These are phyloP conservation scores for Mirza zaza DNA, from an alignment of 2,113 vertebrate genomes.

Conservation along the genomic window DNA sequence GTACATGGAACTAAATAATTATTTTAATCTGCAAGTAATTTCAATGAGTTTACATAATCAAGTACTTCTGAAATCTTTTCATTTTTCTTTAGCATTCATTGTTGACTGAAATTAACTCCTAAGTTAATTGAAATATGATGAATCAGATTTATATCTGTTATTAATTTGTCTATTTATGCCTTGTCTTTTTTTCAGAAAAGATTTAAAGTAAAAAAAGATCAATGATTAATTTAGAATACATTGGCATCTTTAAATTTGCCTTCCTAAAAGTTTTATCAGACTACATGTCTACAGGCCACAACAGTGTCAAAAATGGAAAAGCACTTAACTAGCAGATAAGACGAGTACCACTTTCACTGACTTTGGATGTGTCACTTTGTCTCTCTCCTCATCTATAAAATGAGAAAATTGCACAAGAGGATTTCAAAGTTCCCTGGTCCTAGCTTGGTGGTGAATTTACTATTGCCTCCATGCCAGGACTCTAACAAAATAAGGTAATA, in stretches of 20 bases:
- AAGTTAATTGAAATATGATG: neutral
- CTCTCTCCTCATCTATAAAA: neutral
- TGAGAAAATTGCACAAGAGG: neutral
- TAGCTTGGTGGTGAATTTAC: slow-evolving; percentile 2
- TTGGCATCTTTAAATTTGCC: neutral
- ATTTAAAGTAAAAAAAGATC: neutral
- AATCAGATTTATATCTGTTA: neutral
- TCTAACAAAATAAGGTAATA: slow-evolving; percentile 38
- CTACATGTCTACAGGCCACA: neutral
- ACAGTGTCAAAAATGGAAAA: neutral
- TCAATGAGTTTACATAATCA: neutral
- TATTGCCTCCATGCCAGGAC: neutral
- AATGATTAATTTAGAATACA: neutral
- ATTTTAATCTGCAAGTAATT: slow-evolving; percentile 36
- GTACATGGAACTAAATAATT: neutral
- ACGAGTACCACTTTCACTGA: neutral
- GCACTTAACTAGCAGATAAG: neutral
- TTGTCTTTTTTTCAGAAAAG: neutral
- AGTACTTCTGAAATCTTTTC: neutral
- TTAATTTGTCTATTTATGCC: neutral
- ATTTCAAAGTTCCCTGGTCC: neutral
- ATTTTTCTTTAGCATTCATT: slow-evolving; percentile 33
- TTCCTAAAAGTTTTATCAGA: neutral
- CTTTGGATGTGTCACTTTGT: neutral
- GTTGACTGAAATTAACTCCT: neutral